Percentiles rank a stretch among this genome's conserved stretches.
Evolutionary conservation across 2,888 invertebrate species (phyloP).

Genomic region (Eupithecia pulchellata): DNA sequence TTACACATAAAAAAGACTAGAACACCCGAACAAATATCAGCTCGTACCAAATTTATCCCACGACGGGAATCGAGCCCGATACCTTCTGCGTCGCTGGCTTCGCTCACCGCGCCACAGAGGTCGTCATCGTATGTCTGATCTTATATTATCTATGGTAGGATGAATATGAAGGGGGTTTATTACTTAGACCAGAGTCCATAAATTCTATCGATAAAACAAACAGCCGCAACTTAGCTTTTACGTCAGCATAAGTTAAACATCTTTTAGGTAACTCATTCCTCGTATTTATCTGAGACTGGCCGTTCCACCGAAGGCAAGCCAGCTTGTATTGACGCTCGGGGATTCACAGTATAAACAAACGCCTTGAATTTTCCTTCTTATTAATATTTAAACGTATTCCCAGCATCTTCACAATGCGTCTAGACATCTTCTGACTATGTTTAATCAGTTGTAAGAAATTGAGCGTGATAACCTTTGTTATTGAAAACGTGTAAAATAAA

Average conservation of each 20-base stretch:
- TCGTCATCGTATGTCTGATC: no score
- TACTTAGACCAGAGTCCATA: no score
- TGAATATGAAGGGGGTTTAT: no score
- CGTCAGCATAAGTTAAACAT: not conserved
- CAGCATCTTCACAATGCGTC: constrained; percentile 22
- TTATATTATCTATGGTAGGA: no score
- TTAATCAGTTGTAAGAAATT: constrained; percentile 12
- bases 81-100: no score
- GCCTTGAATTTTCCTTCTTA: constrained; percentile 27
- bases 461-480: constrained; percentile 27
- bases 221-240: not conserved
- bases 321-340: constrained; percentile 39
- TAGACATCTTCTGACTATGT: constrained; percentile 13
- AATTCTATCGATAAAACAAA: no score
- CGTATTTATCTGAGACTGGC: constrained; percentile 1
- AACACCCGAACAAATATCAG: no score
- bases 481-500: constrained; percentile 7
- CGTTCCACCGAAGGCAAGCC: constrained; percentile 19
- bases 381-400: constrained; percentile 10
- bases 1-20: no score
- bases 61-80: no score
- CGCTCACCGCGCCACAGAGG: no score
- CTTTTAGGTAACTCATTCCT: no score
- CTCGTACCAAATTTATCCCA: no score
- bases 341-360: constrained; percentile 36